Percentiles rank a stretch among this genome's conserved stretches.
Evolutionary conservation across 2,113 vertebrate genomes (phyloP).

Genomic region (Syngnathus typhle): DNA sequence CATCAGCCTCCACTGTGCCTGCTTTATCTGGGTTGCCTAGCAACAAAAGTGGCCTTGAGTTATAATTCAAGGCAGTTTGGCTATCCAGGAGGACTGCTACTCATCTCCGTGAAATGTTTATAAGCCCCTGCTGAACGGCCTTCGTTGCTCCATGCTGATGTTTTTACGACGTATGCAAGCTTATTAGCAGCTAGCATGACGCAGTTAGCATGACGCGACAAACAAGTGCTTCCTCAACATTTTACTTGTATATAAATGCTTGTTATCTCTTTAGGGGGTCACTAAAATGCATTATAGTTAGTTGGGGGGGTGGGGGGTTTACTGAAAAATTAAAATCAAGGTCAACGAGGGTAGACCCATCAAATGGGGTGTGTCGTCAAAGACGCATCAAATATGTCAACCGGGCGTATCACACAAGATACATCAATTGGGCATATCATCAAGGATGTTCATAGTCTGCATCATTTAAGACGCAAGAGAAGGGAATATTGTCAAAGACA

Average conservation of each 20-base stretch:
- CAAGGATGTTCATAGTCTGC: too few relatives aligned
- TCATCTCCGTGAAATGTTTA: constrained; percentile 25
- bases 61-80: too few relatives aligned
- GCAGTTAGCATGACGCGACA: background rate
- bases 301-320: too few relatives aligned
- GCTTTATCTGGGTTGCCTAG: too few relatives aligned
- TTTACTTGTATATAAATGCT: background rate
- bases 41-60: too few relatives aligned
- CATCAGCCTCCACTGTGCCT: too few relatives aligned
- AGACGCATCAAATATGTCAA: background rate
- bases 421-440: background rate
- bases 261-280: too few relatives aligned
- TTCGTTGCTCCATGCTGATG: background rate
- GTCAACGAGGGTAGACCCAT: too few relatives aligned
- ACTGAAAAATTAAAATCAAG: too few relatives aligned
- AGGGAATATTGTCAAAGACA: too few relatives aligned
- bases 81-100: background rate
- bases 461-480: too few relatives aligned
- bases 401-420: background rate
- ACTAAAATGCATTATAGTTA: too few relatives aligned
- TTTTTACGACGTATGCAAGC: background rate
- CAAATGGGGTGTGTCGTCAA: background rate
- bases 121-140: background rate
- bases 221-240: constrained; percentile 6
- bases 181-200: constrained; percentile 8